A percentile compares a stretch with the other conserved stretches of the same genome.
Evolutionary conservation across 2,888 invertebrate genomes (phyloP).

Genomic region (Galeopsomyia nigrocyanea): DNA sequence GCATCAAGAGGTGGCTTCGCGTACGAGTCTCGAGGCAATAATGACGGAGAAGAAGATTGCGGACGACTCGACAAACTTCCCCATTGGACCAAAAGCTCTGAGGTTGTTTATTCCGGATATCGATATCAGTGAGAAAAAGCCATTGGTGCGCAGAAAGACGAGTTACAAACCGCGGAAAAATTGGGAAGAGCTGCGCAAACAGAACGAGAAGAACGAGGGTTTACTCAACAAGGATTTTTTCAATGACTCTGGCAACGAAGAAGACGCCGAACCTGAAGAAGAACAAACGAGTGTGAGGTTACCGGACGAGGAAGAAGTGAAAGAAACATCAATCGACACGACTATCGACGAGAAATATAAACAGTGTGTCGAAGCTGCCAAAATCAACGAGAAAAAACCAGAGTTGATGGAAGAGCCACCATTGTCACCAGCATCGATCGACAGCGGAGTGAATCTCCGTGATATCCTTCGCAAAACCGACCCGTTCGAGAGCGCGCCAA

Average conservation of each 20-base stretch:
- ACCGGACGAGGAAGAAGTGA: too few relatives aligned
- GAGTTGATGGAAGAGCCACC: conserved; percentile 19
- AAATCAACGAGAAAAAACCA: conserved; percentile 38
- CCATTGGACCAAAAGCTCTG: conserved; percentile 69
- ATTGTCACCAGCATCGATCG: conserved; percentile 46
- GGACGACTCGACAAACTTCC: conserved; percentile 62
- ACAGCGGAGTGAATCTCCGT: conserved; percentile 61
- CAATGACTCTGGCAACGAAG: conserved; percentile 64
- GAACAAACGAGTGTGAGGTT: not conserved
- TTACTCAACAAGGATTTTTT: conserved; percentile 57
- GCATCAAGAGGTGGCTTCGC: conserved; percentile 69
- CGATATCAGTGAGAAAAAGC: conserved; percentile 63
- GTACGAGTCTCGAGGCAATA: conserved; percentile 68
- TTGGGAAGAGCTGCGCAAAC: conserved; percentile 66
- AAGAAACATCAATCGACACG: conserved; percentile 52
- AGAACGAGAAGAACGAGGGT: conserved; percentile 65
- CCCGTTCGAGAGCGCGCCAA: conserved; percentile 56
- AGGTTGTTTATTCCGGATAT: conserved; percentile 70
- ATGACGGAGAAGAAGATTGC: conserved; percentile 65
- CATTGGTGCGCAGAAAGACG: conserved; percentile 63
- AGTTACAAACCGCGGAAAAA: conserved; percentile 67
- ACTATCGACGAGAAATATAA: conserved; percentile 65
- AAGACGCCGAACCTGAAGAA: conserved; percentile 55
- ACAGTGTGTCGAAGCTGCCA: conserved; percentile 63
- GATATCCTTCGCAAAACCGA: conserved; percentile 63